These are phyloP conservation scores for Anisognathus igniventris DNA, from an alignment of 2,797 vertebrate genomes.

Conservation along the genomic window DNA sequence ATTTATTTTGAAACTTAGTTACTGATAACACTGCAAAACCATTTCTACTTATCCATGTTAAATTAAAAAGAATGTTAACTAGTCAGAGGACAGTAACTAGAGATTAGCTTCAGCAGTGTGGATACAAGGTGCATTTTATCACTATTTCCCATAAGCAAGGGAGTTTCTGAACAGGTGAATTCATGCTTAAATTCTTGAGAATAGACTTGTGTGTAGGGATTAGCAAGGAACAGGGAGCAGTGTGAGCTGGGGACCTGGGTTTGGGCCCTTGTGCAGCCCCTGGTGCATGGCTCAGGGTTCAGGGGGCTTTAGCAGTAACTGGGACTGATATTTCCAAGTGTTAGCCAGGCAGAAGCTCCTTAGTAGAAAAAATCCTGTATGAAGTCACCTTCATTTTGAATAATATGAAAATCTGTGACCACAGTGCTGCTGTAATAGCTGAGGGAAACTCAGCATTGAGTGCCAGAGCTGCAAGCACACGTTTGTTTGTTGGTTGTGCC, in stretches of 20 bases:
- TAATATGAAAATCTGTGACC: not conserved
- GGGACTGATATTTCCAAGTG: not conserved
- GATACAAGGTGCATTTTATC: not conserved
- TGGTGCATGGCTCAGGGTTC: not conserved
- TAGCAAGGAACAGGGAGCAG: not conserved
- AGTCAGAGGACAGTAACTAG: not conserved
- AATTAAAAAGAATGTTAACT: not conserved
- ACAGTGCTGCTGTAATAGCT: not conserved
- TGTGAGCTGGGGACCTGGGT: not conserved
- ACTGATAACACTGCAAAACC: not conserved
- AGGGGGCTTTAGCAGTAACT: not conserved
- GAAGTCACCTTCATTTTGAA: not conserved
- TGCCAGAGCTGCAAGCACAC: rapidly evolving
- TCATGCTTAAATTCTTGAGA: not conserved
- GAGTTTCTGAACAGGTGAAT: not conserved
- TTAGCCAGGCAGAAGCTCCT: not conserved
- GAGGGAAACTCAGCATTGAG: not conserved
- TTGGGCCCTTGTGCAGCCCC: not conserved
- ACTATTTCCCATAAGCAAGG: not conserved
- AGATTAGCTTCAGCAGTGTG: not conserved
- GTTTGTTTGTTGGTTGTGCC: not conserved
- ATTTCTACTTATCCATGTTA: not conserved
- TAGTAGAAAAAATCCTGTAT: not conserved
- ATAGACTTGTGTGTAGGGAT: not conserved
- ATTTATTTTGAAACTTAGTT: not conserved